A percentile compares a stretch with the other conserved stretches of the same genome.
These are phyloP conservation scores for Tragelaphus scriptus DNA, from an alignment of 2,113 vertebrate genomes.

Conservation along the genomic window DNA sequence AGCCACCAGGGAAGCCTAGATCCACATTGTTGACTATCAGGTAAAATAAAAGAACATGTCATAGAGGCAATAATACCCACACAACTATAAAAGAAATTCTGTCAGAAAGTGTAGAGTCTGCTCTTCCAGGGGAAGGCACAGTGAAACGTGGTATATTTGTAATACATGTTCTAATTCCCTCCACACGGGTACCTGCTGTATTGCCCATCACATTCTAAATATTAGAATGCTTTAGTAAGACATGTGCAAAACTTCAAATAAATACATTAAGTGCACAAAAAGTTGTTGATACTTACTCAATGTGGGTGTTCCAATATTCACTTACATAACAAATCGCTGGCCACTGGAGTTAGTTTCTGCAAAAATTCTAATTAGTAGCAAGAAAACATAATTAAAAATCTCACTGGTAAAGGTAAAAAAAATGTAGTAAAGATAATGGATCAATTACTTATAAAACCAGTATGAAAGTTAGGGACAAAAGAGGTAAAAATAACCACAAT, in stretches of 20 bases:
- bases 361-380: neutral
- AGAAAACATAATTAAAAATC: neutral
- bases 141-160: neutral
- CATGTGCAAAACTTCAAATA: neutral
- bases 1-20: too few relatives aligned
- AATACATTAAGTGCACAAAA: neutral
- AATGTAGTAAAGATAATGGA: neutral
- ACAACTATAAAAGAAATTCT: neutral
- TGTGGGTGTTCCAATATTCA: neutral
- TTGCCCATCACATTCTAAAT: neutral
- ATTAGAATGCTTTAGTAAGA: neutral
- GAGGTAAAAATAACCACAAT: neutral
- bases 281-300: neutral
- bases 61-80: neutral
- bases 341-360: neutral
- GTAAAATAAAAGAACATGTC: neutral
- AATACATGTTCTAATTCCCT: neutral
- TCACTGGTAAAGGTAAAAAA: neutral
- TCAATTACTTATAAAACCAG: neutral
- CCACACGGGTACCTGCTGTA: neutral
- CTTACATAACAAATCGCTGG: neutral
- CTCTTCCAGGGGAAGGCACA: neutral
- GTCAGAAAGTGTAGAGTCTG: neutral
- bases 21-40: neutral
- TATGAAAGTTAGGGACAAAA: neutral